These are phyloP conservation scores for Heteromyza rotundicornis DNA, from an alignment of 2,888 invertebrate genomes.

Conservation along the genomic window DNA sequence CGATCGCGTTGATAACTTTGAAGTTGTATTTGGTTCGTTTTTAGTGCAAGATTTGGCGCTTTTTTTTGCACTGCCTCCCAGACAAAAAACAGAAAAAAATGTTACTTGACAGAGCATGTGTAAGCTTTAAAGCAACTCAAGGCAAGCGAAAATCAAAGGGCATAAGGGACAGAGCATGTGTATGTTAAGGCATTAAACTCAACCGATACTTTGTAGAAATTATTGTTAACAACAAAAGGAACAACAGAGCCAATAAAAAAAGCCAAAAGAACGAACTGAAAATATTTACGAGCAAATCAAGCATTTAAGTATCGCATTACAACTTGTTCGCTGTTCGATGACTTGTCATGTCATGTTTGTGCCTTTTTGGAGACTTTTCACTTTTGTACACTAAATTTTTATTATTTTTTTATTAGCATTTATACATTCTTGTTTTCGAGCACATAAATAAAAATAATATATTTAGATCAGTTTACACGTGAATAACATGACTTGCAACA, in stretches of 20 bases:
- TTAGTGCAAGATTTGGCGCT: slow-evolving; percentile 60
- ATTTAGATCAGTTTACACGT: slow-evolving; percentile 58
- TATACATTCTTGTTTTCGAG: slow-evolving; percentile 21
- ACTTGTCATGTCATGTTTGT: slow-evolving; percentile 60
- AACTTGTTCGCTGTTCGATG: slow-evolving; percentile 61
- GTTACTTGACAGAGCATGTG: background rate
- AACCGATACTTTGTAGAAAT: slow-evolving; percentile 56
- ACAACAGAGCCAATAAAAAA: no score
- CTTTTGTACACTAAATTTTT: slow-evolving; percentile 29
- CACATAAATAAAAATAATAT: slow-evolving; percentile 47
- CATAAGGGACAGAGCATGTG: no score
- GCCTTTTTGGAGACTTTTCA: slow-evolving; percentile 27
- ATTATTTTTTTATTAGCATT: slow-evolving; percentile 25
- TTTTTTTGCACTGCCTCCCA: slow-evolving; percentile 36
- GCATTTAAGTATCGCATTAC: slow-evolving; percentile 62
- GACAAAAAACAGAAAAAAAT: slow-evolving; percentile 16
- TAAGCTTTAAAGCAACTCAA: background rate
- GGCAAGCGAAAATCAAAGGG: slow-evolving; percentile 12
- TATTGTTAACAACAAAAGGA: slow-evolving; percentile 61
- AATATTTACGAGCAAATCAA: slow-evolving; percentile 61
- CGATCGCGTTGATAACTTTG: slow-evolving; percentile 58
- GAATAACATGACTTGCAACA: slow-evolving; percentile 54
- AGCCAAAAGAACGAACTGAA: no score
- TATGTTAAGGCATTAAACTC: no score
- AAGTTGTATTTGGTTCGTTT: slow-evolving; percentile 59